A percentile compares a stretch with the other conserved stretches of the same genome.
Evolutionary conservation across 2,888 invertebrate genomes (phyloP).

Genomic region (Cheilosia impressa): DNA sequence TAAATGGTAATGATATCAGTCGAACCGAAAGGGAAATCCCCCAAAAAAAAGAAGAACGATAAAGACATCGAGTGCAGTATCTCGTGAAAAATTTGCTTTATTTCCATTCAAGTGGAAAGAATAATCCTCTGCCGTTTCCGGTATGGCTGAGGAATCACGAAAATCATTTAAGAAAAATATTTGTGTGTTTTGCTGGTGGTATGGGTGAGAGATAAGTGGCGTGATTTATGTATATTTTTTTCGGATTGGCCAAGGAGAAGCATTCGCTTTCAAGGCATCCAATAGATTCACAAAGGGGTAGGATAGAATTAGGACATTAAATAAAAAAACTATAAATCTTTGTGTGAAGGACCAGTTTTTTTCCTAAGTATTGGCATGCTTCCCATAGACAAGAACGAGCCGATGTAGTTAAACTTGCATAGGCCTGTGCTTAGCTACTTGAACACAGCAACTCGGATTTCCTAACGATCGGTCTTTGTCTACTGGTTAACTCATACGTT

Average conservation of each 20-base stretch:
- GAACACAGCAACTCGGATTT: too few relatives aligned
- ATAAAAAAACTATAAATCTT: too few relatives aligned
- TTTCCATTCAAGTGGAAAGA: slow-evolving; percentile 10
- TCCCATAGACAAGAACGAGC: too few relatives aligned
- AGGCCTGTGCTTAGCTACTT: too few relatives aligned
- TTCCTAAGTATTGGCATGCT: too few relatives aligned
- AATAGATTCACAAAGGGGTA: too few relatives aligned
- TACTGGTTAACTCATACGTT: too few relatives aligned
- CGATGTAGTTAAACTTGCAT: too few relatives aligned
- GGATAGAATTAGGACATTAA: too few relatives aligned
- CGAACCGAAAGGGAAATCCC: neutral
- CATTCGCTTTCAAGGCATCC: too few relatives aligned
- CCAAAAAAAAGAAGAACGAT: neutral
- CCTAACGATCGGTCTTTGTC: too few relatives aligned
- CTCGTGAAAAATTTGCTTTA: neutral
- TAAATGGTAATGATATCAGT: slow-evolving; percentile 5
- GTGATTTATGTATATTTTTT: neutral
- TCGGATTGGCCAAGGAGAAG: neutral
- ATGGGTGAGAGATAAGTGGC: neutral
- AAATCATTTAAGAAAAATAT: neutral
- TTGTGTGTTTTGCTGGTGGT: neutral
- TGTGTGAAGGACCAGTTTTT: too few relatives aligned
- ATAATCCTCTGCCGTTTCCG: slow-evolving; percentile 5
- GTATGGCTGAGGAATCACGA: neutral
- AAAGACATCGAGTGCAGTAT: neutral